Conservation (phyloP, 2,888 invertebrate species). For the Eudasyphora cyanicolor region DNA sequence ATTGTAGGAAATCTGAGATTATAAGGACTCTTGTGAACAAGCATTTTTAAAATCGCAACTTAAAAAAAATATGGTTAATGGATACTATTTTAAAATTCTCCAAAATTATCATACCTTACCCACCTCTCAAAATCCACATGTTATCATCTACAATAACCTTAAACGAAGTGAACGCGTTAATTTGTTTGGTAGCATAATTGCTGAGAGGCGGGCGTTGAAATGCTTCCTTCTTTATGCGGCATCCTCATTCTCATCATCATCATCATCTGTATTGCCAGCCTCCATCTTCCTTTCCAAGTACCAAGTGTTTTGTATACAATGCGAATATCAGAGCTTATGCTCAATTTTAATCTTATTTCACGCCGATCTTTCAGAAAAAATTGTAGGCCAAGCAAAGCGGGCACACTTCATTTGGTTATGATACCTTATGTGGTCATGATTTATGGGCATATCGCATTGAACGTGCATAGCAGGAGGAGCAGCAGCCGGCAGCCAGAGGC, state of each 20-base stretch:
- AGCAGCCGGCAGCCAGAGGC: neutral
- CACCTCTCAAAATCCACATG: constrained; percentile 41
- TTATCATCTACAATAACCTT: constrained; percentile 48
- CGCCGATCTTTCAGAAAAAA: constrained; percentile 75
- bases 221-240: constrained; percentile 66
- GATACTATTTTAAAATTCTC: neutral
- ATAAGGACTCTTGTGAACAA: too few relatives aligned
- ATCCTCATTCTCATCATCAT: constrained; percentile 25
- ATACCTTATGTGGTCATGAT: constrained; percentile 45
- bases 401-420: constrained; percentile 37
- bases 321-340: constrained; percentile 68
- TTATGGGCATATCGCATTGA: constrained; percentile 37
- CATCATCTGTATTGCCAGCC: constrained; percentile 50
- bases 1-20: too few relatives aligned
- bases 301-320: constrained; percentile 54
- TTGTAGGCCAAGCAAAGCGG: constrained; percentile 57
- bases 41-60: too few relatives aligned
- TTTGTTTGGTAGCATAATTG: constrained; percentile 61
- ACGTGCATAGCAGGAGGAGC: too few relatives aligned
- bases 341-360: constrained; percentile 79
- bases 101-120: neutral
- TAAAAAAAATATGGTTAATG: too few relatives aligned
- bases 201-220: constrained; percentile 61
- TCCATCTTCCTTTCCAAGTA: too few relatives aligned
- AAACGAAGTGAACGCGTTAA: constrained; percentile 50